A percentile compares a stretch with the other conserved stretches of the same genome.
Evolutionary conservation across 2,888 invertebrate genomes (phyloP).

Genomic region (Anaspis maculata): DNA sequence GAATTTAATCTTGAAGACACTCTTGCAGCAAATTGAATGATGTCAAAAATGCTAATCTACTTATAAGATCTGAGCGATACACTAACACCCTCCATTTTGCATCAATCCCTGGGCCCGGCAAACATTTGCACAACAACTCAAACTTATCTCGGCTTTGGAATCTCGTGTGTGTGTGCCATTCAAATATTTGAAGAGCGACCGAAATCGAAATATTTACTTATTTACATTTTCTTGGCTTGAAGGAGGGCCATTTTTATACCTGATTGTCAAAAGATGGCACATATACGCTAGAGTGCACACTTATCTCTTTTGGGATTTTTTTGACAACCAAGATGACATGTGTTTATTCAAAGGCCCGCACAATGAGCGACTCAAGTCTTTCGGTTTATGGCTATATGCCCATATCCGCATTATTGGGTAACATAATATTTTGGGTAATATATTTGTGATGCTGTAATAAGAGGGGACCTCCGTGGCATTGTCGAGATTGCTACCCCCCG

Average conservation of each 20-base stretch:
- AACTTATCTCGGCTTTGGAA: conserved; percentile 5
- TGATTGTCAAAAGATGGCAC: conserved; percentile 8
- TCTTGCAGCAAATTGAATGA: too few species aligned
- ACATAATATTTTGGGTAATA: conserved; percentile 35
- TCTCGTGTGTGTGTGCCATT: conserved; percentile 5
- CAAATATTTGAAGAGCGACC: conserved; percentile 13
- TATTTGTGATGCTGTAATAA: conserved; percentile 25
- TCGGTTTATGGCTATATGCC: too few species aligned
- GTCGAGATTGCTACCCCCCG: too few species aligned
- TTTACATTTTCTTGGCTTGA: conserved; percentile 17
- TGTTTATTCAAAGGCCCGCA: conserved; percentile 28
- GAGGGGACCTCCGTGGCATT: conserved; percentile 22
- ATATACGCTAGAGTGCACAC: conserved; percentile 26
- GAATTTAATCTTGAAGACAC: too few species aligned
- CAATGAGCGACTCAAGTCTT: too few species aligned
- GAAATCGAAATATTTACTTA: conserved; percentile 22
- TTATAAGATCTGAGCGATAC: too few species aligned
- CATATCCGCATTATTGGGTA: too few species aligned
- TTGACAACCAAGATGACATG: conserved; percentile 27
- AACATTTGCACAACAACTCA: conserved; percentile 9
- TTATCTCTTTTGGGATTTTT: conserved; percentile 28
- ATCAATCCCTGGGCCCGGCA: conserved; percentile 5
- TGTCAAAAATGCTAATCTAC: too few species aligned
- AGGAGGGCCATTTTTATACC: conserved; percentile 15
- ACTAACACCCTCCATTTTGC: too few species aligned